These are phyloP conservation scores for Beris chalybata DNA, from an alignment of 2,888 invertebrate species.

Conservation along the genomic window DNA sequence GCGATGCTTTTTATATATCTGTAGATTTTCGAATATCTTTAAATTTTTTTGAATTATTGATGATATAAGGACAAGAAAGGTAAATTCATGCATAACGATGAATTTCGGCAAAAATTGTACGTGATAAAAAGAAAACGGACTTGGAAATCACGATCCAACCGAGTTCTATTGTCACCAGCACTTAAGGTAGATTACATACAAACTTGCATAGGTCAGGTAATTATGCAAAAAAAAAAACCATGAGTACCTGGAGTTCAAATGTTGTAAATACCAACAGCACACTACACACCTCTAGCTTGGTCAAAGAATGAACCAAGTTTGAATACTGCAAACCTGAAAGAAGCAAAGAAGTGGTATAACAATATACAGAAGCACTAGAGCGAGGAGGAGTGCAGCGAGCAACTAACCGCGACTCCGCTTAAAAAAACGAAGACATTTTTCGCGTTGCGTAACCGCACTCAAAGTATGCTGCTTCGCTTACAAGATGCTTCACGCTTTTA, in stretches of 20 bases:
- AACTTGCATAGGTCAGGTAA: background rate
- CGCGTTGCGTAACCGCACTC: slow-evolving; percentile 22
- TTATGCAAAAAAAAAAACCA: background rate
- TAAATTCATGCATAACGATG: too few relatives aligned
- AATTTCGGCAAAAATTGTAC: too few relatives aligned
- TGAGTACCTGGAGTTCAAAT: slow-evolving; percentile 1
- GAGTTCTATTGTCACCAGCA: slow-evolving; percentile 22
- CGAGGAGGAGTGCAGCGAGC: slow-evolving; percentile 18
- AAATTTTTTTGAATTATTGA: too few relatives aligned
- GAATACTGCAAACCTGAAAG: slow-evolving; percentile 6
- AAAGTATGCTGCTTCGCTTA: slow-evolving; percentile 5
- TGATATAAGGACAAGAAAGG: too few relatives aligned
- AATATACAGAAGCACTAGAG: slow-evolving; percentile 27
- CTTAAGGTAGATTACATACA: slow-evolving; percentile 12
- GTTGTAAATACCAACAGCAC: slow-evolving; percentile 8
- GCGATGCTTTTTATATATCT: too few relatives aligned
- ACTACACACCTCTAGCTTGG: background rate
- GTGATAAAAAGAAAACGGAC: background rate
- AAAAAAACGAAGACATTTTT: slow-evolving; percentile 23
- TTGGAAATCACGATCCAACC: slow-evolving; percentile 17
- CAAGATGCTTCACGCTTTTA: slow-evolving; percentile 30
- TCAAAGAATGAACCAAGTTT: slow-evolving; percentile 18
- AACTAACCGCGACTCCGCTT: slow-evolving; percentile 20
- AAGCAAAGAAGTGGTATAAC: slow-evolving; percentile 22
- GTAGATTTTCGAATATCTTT: too few relatives aligned